Conservation (phyloP, 2,888 invertebrate species). For the Rhagium mordax region DNA sequence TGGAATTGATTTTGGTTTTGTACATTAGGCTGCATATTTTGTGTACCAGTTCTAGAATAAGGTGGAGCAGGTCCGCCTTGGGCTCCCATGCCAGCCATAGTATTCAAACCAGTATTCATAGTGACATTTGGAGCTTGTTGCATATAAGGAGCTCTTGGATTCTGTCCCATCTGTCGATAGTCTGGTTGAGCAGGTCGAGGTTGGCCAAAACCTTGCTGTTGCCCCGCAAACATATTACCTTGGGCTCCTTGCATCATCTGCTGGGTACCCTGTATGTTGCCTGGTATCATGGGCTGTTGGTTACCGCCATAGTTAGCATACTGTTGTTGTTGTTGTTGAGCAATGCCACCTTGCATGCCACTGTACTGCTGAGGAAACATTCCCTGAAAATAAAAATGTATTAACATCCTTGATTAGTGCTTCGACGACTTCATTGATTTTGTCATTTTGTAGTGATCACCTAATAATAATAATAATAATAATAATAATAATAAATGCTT, state of each 20-base stretch:
- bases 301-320: slow-evolving; percentile 67
- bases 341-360: slow-evolving; percentile 77
- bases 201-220: slow-evolving; percentile 73
- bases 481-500: too few species aligned
- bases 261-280: slow-evolving; percentile 63
- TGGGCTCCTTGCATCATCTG: slow-evolving; percentile 59
- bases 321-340: slow-evolving; percentile 77
- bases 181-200: slow-evolving; percentile 70
- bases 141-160: slow-evolving; percentile 77
- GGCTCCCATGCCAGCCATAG: slow-evolving; percentile 73
- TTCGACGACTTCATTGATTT: too few species aligned
- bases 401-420: not conserved
- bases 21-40: slow-evolving; percentile 63
- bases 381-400: slow-evolving; percentile 51
- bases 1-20: slow-evolving; percentile 74
- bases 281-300: slow-evolving; percentile 65
- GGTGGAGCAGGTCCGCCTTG: slow-evolving; percentile 82
- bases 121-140: slow-evolving; percentile 88
- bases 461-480: too few species aligned
- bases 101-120: slow-evolving; percentile 88
- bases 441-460: too few species aligned
- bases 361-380: slow-evolving; percentile 78
- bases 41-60: slow-evolving; percentile 75
- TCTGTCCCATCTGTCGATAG: slow-evolving; percentile 66
- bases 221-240: slow-evolving; percentile 67